Evolutionary conservation across 2,113 vertebrate genomes (phyloP).

Genomic region (Hypocryptadius cinnamomeus): DNA sequence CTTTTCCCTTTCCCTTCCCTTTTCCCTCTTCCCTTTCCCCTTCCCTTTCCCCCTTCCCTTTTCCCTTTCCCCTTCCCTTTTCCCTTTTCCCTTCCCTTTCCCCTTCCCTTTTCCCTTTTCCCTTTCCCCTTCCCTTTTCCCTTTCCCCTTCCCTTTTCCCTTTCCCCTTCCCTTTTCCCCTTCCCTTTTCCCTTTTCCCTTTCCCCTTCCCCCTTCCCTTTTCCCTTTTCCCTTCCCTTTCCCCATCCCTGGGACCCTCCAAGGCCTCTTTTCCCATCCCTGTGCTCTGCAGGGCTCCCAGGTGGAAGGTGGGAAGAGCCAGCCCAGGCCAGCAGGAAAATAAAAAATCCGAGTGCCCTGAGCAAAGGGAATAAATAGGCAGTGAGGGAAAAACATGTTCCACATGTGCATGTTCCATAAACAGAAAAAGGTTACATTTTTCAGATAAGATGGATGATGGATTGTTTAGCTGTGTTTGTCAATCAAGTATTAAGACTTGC

Average conservation of each 20-base stretch:
- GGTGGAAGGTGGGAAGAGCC: not conserved
- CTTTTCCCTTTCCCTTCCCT: no score
- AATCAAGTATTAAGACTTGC: slow-evolving; percentile 60
- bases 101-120: no score
- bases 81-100: no score
- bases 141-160: no score
- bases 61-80: no score
- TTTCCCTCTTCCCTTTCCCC: no score
- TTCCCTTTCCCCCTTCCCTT: no score
- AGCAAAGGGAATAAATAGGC: not conserved
- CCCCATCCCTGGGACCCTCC: not conserved
- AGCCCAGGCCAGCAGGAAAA: not conserved
- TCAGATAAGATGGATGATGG: slow-evolving; percentile 51
- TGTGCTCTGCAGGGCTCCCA: not conserved
- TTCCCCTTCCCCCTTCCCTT: no score
- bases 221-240: not conserved
- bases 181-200: no score
- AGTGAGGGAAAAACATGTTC: slow-evolving; percentile 35
- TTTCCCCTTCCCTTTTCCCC: no score
- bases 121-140: no score
- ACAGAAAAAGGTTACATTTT: slow-evolving; percentile 49
- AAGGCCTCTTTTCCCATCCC: not conserved
- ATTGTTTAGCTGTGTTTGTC: slow-evolving; percentile 58
- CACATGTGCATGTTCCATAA: slow-evolving; percentile 52
- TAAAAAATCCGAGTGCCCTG: not conserved